These are phyloP conservation scores for Paramuricea clavata DNA, from an alignment of 92 coral and sea anemone genomes.

Conservation along the genomic window DNA sequence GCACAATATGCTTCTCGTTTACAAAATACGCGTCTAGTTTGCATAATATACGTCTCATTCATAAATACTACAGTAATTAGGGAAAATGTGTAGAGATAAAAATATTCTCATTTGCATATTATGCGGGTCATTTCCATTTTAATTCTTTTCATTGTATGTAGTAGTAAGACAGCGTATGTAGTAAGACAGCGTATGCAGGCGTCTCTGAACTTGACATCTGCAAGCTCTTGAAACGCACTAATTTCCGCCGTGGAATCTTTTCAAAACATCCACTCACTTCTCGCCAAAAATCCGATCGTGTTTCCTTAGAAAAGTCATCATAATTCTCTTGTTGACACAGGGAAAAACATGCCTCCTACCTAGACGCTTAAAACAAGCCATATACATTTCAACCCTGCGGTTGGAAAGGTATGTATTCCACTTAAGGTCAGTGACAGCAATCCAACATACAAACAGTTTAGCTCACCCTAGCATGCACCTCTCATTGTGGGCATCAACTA, in stretches of 20 bases:
- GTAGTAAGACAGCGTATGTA: no score
- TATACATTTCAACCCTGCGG: conserved; percentile 19
- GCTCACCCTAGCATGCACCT: no score
- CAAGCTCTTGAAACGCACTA: neutral
- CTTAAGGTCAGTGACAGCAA: neutral
- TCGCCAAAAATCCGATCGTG: conserved; percentile 38
- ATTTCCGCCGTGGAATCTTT: conserved; percentile 15
- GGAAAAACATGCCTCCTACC: conserved; percentile 2
- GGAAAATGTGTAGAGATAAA: no score
- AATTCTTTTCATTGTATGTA: no score
- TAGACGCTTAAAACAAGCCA: neutral
- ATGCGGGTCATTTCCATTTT: neutral
- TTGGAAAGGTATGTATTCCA: neutral
- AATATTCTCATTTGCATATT: no score
- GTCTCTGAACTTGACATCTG: neutral
- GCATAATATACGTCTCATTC: neutral
- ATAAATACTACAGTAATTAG: no score
- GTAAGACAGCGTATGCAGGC: no score
- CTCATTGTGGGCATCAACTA: no score
- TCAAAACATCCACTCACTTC: conserved; percentile 48
- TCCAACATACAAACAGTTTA: neutral
- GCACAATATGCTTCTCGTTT: neutral
- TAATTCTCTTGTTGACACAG: conserved; percentile 50
- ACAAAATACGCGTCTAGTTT: neutral
- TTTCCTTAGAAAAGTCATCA: conserved; percentile 39